Evolutionary conservation across 2,797 vertebrate species (phyloP).

Genomic region (Molossus molossus): DNA sequence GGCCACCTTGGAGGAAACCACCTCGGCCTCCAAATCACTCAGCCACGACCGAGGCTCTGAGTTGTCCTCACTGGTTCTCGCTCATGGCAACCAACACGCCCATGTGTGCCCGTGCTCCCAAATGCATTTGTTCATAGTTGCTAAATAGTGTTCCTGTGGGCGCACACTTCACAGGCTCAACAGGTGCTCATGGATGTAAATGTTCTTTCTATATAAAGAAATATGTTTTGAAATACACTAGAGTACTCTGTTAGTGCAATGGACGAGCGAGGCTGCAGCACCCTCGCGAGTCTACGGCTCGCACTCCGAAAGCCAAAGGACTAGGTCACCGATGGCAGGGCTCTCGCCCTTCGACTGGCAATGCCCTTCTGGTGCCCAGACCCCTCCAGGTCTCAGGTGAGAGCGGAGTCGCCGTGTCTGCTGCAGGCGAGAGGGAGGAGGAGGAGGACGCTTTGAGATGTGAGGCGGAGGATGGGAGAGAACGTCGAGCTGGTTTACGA

Average conservation of each 20-base stretch:
- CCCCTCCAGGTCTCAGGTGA: not conserved
- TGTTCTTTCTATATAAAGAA: not conserved
- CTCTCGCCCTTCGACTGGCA: not conserved
- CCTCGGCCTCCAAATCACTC: not conserved
- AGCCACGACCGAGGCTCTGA: not conserved
- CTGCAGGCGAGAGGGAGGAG: not conserved
- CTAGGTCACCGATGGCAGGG: not conserved
- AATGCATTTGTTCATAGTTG: not conserved
- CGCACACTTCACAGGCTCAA: not conserved
- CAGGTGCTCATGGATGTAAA: not conserved
- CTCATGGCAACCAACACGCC: not conserved
- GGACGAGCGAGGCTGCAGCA: not conserved
- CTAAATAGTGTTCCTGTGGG: not conserved
- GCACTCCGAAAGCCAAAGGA: not conserved
- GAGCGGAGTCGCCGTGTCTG: not conserved
- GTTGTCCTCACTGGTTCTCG: not conserved
- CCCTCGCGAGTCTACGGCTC: not conserved
- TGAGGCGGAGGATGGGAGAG: not conserved
- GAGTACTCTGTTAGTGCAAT: not conserved
- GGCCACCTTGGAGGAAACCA: not conserved
- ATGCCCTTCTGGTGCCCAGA: not conserved
- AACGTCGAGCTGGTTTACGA: not conserved
- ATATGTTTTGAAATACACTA: not conserved
- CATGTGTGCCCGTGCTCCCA: rapidly evolving
- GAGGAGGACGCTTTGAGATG: not conserved